Conservation (phyloP, 2,797 vertebrate species). For the Neopelma chrysocephalum region DNA sequence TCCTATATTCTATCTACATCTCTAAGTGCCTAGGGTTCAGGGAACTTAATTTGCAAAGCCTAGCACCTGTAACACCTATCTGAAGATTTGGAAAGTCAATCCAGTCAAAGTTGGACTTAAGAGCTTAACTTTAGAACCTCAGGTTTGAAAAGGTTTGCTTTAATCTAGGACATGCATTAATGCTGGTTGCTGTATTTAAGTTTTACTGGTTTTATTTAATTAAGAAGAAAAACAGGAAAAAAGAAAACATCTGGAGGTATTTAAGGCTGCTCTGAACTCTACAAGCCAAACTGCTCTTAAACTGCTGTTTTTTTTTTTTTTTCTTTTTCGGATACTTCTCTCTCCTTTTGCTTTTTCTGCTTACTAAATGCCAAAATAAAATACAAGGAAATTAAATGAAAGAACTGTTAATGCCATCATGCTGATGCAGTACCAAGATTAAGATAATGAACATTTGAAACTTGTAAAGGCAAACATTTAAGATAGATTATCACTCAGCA, state of each 20-base stretch:
- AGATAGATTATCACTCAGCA: background rate
- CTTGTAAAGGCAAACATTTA: background rate
- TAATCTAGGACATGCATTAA: conserved; percentile 62
- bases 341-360: background rate
- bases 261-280: conserved; percentile 62
- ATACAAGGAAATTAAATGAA: conserved; percentile 4
- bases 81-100: conserved; percentile 28
- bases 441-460: background rate
- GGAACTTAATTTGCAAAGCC: background rate
- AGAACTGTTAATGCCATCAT: background rate
- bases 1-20: background rate
- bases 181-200: conserved; percentile 55
- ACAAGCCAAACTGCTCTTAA: conserved; percentile 31
- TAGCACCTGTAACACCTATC: conserved; percentile 51
- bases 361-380: conserved; percentile 31
- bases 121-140: conserved; percentile 54
- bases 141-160: conserved; percentile 56
- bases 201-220: conserved; percentile 71
- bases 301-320: background rate
- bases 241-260: conserved; percentile 66
- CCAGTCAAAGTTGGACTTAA: conserved; percentile 29
- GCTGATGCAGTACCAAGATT: background rate
- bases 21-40: background rate
- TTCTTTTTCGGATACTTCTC: background rate
- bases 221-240: conserved; percentile 62